These are phyloP conservation scores for Ramphastos sulfuratus DNA, from an alignment of 2,113 vertebrate genomes.

Conservation along the genomic window DNA sequence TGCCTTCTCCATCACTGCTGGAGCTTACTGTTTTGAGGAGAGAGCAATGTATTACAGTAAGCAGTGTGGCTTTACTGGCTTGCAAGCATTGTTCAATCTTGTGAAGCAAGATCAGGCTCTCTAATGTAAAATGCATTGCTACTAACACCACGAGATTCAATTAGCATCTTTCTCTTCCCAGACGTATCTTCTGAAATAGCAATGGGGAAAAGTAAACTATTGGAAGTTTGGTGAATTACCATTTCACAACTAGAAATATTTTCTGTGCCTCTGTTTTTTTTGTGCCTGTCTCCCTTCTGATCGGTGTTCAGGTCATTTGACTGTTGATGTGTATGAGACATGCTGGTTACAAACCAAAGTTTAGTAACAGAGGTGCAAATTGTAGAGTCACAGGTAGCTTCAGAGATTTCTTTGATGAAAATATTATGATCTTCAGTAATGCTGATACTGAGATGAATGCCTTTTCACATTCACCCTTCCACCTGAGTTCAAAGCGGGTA, in stretches of 20 bases:
- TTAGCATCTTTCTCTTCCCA: neutral
- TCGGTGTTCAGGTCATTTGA: neutral
- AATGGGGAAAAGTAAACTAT: neutral
- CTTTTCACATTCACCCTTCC: neutral
- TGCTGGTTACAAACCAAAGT: neutral
- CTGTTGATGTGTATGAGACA: rapidly evolving
- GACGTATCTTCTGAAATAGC: neutral
- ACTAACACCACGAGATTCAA: neutral
- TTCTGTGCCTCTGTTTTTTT: neutral
- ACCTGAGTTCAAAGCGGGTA: neutral
- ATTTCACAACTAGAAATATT: neutral
- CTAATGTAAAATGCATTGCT: conserved; percentile 52
- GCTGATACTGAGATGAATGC: neutral
- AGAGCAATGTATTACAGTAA: conserved; percentile 3
- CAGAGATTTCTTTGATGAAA: neutral
- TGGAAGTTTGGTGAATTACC: neutral
- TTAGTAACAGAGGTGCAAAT: neutral
- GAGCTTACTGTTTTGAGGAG: neutral
- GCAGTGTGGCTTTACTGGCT: conserved; percentile 15
- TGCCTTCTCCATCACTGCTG: conserved; percentile 21
- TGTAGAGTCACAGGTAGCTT: neutral
- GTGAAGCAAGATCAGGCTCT: conserved; percentile 1
- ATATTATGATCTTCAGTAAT: neutral
- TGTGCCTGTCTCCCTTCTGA: neutral
- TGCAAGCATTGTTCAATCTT: conserved; percentile 1